Conservation (phyloP, 2,797 vertebrate species). For the Mormyrus proboscirostris region DNA sequence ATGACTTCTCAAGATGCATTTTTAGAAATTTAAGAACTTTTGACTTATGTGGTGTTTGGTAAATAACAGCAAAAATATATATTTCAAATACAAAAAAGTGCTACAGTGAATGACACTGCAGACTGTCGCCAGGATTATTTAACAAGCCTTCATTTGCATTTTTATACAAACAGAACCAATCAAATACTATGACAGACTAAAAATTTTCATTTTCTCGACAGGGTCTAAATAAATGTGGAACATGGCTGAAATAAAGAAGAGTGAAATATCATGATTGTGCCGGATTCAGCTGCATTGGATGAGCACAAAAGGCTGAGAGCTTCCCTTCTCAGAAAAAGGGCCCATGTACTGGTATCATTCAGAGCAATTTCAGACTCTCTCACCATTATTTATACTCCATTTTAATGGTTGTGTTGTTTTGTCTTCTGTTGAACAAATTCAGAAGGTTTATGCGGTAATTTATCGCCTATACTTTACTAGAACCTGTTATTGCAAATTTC, state of each 20-base stretch:
- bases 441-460: neutral
- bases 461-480: neutral
- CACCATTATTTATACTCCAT: neutral
- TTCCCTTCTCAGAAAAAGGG: neutral
- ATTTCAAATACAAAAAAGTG: neutral
- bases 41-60: neutral
- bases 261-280: neutral
- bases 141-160: neutral
- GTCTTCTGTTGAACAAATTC: neutral
- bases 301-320: neutral
- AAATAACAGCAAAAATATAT: neutral
- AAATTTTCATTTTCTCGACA: neutral
- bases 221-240: neutral
- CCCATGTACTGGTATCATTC: neutral
- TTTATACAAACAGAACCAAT: neutral
- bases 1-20: neutral
- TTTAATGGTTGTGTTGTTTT: conserved; percentile 2
- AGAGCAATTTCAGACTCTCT: neutral
- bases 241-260: neutral
- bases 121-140: neutral
- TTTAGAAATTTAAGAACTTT: neutral
- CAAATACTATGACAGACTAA: neutral
- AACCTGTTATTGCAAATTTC: neutral
- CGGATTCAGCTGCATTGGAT: neutral
- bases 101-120: neutral